A percentile compares a stretch with the other conserved stretches of the same genome.
These are phyloP conservation scores for Yasuhikotakia modesta DNA, from an alignment of 2,797 vertebrate genomes.

Conservation along the genomic window DNA sequence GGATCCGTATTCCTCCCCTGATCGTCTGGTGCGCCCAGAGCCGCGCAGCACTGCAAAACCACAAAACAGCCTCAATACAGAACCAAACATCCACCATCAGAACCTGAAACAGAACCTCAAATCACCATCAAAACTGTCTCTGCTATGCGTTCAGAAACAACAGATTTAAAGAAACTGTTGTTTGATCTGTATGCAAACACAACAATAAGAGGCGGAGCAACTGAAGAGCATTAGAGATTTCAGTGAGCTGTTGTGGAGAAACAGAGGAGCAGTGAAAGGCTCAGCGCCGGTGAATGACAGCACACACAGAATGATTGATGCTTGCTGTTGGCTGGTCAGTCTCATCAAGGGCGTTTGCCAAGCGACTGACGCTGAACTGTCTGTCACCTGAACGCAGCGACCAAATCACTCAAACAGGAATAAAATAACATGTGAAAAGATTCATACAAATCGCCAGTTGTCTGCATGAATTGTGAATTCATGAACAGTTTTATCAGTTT, in stretches of 20 bases:
- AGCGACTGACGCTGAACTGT: slow-evolving; percentile 50
- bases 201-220: not conserved
- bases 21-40: slow-evolving; percentile 87
- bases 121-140: not conserved
- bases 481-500: not conserved
- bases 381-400: slow-evolving; percentile 42
- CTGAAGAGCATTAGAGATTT: not conserved
- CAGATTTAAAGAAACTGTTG: not conserved
- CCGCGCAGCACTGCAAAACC: slow-evolving; percentile 84
- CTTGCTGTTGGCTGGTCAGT: slow-evolving; percentile 56
- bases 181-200: not conserved
- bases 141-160: not conserved
- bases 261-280: not conserved
- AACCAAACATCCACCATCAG: slow-evolving; percentile 65
- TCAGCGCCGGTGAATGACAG: slow-evolving; percentile 45
- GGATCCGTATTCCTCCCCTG: slow-evolving; percentile 86
- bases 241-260: not conserved
- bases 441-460: not conserved
- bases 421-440: slow-evolving; percentile 9
- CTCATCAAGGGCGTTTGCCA: slow-evolving; percentile 59
- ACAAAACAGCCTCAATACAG: slow-evolving; percentile 85
- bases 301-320: slow-evolving; percentile 60
- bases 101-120: not conserved
- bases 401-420: not conserved
- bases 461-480: not conserved